Conservation (phyloP, 1,140 invertebrate species). For the Batillaria attramentaria region DNA sequence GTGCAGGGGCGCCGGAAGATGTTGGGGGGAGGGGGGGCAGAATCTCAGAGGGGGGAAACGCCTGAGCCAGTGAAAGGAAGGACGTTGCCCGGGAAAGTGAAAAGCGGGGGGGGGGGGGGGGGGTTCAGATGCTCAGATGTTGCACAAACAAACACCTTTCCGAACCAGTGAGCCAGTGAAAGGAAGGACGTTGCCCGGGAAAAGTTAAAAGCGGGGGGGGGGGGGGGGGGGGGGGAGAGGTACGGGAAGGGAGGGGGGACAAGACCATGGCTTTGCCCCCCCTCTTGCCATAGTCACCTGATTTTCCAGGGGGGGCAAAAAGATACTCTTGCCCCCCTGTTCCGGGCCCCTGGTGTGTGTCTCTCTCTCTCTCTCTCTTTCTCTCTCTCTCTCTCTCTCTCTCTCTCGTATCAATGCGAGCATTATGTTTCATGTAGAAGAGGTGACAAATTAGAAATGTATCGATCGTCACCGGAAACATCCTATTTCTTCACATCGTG, state of each 20-base stretch:
- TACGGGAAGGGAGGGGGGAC: neutral
- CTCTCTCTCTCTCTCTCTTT: neutral
- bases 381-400: constrained; percentile 10
- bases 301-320: neutral
- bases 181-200: neutral
- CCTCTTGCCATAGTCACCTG: neutral
- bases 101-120: too few relatives aligned
- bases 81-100: too few relatives aligned
- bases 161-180: neutral
- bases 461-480: neutral
- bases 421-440: neutral
- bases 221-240: neutral
- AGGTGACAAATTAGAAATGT: neutral
- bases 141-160: neutral
- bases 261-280: neutral
- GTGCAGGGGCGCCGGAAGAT: too few relatives aligned
- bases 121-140: too few relatives aligned
- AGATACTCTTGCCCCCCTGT: neutral
- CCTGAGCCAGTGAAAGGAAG: neutral
- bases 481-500: too few relatives aligned
- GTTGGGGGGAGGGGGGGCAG: too few relatives aligned
- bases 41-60: neutral
- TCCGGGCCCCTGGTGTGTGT: neutral
- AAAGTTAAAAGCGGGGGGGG: neutral
- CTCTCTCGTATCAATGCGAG: neutral